Conservation (phyloP, 2,113 vertebrate species). For the Rattus rattus region DNA sequence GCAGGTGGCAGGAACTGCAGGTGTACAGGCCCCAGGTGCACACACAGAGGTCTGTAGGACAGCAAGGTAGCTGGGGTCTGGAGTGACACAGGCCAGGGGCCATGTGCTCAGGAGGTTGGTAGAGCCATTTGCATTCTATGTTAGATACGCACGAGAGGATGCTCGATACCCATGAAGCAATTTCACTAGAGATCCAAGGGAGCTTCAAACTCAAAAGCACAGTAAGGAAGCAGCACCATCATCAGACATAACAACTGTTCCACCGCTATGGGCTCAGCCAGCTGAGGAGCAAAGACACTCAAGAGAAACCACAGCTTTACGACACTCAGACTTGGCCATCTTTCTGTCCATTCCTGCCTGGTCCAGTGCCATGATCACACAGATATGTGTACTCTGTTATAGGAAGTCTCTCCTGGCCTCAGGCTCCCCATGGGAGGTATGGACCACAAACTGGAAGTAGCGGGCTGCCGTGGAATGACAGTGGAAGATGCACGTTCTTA, state of each 20-base stretch:
- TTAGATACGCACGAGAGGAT: not conserved
- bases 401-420: not conserved
- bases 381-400: not conserved
- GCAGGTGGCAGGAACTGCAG: rapidly evolving
- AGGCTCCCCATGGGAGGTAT: not conserved
- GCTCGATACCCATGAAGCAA: not conserved
- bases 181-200: not conserved
- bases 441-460: not conserved
- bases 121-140: not conserved
- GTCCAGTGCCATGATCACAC: not conserved
- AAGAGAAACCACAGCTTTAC: not conserved
- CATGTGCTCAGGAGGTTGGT: not conserved
- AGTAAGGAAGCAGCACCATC: not conserved
- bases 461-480: not conserved
- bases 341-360: not conserved
- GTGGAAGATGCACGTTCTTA: rapidly evolving
- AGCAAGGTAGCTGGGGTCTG: rapidly evolving
- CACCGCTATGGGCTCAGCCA: not conserved
- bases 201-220: slow-evolving; percentile 31
- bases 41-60: not conserved
- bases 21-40: not conserved
- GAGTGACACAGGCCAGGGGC: rapidly evolving
- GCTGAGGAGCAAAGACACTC: not conserved
- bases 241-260: not conserved
- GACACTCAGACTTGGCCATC: not conserved